Evolutionary conservation across 92 coral and sea anemone genomes (phyloP).

Genomic region (Chrysogorgia sp.): DNA sequence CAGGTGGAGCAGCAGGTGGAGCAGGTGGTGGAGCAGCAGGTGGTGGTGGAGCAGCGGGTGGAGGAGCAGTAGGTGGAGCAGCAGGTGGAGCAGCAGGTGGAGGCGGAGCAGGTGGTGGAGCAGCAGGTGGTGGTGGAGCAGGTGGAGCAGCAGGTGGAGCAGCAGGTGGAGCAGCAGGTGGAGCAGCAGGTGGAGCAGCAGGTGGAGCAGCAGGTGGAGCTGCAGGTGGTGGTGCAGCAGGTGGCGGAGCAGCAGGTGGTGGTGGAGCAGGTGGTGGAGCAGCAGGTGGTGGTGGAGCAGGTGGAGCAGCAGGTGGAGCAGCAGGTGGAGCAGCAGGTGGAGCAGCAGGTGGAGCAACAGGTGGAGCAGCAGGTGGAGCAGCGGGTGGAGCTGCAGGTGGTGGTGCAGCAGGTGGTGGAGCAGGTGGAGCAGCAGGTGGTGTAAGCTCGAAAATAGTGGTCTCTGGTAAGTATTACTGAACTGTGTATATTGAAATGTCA

Average conservation of each 20-base stretch:
- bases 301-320: not conserved
- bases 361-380: not conserved
- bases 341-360: not conserved
- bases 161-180: slow-evolving; percentile 56
- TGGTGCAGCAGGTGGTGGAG: slow-evolving; percentile 45
- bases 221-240: slow-evolving; percentile 39
- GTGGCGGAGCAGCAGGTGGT: slow-evolving; percentile 28
- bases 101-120: slow-evolving; percentile 54
- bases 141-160: slow-evolving; percentile 56
- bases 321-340: not conserved
- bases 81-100: slow-evolving; percentile 41
- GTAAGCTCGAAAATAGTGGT: slow-evolving; percentile 27
- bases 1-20: slow-evolving; percentile 42
- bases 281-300: slow-evolving; percentile 6
- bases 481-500: not conserved
- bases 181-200: slow-evolving; percentile 56
- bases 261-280: slow-evolving; percentile 10
- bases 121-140: slow-evolving; percentile 45
- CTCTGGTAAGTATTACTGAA: slow-evolving; percentile 17
- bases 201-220: slow-evolving; percentile 34
- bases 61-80: slow-evolving; percentile 38
- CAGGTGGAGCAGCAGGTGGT: slow-evolving; percentile 42
- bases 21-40: slow-evolving; percentile 61
- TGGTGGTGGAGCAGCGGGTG: slow-evolving; percentile 49
- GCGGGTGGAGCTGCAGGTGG: slow-evolving; percentile 44